Evolutionary conservation across 2,113 vertebrate genomes (phyloP).

Genomic region (Nothoprocta pentlandii): DNA sequence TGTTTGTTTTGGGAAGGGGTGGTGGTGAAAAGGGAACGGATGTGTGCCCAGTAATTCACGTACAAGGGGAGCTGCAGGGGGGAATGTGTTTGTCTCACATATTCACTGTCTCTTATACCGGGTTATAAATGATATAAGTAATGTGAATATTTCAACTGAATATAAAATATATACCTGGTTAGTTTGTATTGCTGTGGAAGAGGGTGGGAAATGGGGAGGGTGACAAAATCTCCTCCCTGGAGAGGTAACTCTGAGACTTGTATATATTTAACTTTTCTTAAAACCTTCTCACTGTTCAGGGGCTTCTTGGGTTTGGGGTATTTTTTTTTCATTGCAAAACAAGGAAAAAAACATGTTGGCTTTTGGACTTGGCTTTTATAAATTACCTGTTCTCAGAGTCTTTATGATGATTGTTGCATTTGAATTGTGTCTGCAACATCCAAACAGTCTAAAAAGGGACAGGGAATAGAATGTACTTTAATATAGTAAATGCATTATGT

Average conservation of each 20-base stretch:
- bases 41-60: neutral
- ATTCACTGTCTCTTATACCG: neutral
- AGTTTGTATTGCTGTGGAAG: slow-evolving; percentile 5
- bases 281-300: neutral
- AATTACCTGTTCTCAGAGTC: neutral
- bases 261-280: slow-evolving; percentile 65
- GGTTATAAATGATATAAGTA: slow-evolving; percentile 26
- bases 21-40: neutral
- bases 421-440: slow-evolving; percentile 19
- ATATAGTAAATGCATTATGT: slow-evolving; percentile 55
- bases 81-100: neutral
- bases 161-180: slow-evolving; percentile 38
- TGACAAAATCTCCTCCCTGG: slow-evolving; percentile 55
- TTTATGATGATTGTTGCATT: slow-evolving; percentile 46
- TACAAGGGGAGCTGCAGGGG: slow-evolving; percentile 4
- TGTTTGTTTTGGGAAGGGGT: neutral
- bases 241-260: slow-evolving; percentile 56
- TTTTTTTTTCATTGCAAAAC: neutral
- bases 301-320: neutral
- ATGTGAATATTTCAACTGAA: slow-evolving; percentile 30
- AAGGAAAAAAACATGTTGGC: neutral
- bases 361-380: neutral
- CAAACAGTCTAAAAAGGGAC: slow-evolving; percentile 38
- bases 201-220: slow-evolving; percentile 23
- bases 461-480: slow-evolving; percentile 44